Conservation (phyloP, 2,797 vertebrate species). For the Coranthus polyacanthus region DNA sequence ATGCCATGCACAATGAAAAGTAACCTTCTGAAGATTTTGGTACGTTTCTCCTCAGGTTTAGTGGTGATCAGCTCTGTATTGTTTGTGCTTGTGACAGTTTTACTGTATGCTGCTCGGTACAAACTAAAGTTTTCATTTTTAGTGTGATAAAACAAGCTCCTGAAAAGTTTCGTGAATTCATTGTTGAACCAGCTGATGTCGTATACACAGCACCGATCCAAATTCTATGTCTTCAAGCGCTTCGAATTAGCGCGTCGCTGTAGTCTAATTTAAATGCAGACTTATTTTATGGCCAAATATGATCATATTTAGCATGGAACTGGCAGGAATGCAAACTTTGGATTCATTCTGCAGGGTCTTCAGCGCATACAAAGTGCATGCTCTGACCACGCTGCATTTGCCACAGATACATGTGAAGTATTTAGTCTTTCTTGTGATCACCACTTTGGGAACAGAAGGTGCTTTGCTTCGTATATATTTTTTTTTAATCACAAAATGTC, state of each 20-base stretch:
- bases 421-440: constrained; percentile 51
- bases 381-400: constrained; percentile 48
- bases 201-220: constrained; percentile 47
- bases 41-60: constrained; percentile 64
- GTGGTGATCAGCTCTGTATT: constrained; percentile 59
- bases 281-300: constrained; percentile 17
- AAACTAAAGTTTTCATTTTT: constrained; percentile 37
- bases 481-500: constrained; percentile 64
- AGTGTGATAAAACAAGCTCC: no score
- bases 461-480: constrained; percentile 61
- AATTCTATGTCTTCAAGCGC: constrained; percentile 6
- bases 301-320: constrained; percentile 56
- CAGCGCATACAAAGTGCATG: constrained; percentile 28
- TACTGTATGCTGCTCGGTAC: constrained; percentile 35
- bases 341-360: constrained; percentile 5
- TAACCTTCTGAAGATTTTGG: constrained; percentile 74
- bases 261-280: constrained; percentile 16
- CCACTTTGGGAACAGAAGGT: constrained; percentile 73
- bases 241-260: constrained; percentile 37
- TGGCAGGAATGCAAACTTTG: constrained; percentile 73
- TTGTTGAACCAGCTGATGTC: constrained; percentile 19
- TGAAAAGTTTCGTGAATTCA: no score
- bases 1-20: constrained; percentile 87
- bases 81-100: constrained; percentile 57
- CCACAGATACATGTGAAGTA: constrained; percentile 48